Percentiles rank a stretch among this genome's conserved stretches.
phyloP scores from a whole-genome alignment of 2,888 invertebrate species.

The Noctua janthe region DNA sequence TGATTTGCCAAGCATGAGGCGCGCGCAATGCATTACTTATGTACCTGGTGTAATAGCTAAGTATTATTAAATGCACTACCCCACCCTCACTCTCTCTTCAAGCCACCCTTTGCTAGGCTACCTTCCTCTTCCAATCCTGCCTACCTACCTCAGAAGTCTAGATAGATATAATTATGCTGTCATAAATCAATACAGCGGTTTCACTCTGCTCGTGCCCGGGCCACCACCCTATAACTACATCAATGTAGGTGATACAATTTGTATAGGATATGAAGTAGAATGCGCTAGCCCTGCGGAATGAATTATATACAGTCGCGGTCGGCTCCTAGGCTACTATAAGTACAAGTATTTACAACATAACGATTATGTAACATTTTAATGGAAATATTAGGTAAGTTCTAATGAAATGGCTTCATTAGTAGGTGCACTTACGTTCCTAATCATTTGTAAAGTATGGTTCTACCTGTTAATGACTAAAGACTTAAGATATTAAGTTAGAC shows the following conservation, averaged over 20 bases:
- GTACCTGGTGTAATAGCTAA: neutral
- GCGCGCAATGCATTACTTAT: neutral
- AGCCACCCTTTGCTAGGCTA: neutral
- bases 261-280: neutral
- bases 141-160: neutral
- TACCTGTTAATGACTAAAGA: neutral
- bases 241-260: neutral
- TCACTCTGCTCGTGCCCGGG: neutral
- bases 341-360: neutral
- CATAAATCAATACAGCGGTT: conserved; percentile 27
- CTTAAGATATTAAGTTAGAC: neutral
- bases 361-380: neutral
- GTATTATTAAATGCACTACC: neutral
- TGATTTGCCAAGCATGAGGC: neutral
- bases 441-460: neutral
- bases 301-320: neutral
- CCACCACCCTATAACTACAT: neutral
- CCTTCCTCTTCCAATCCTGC: neutral
- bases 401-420: conserved; percentile 8
- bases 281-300: neutral
- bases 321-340: neutral
- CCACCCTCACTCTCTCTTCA: no score
- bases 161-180: neutral
- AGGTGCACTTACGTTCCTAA: neutral
- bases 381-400: conserved; percentile 21